Percentiles rank a stretch among this genome's conserved stretches.
Evolutionary conservation across 2,797 vertebrate genomes (phyloP).

Genomic region (Melopsittacus undulatus): DNA sequence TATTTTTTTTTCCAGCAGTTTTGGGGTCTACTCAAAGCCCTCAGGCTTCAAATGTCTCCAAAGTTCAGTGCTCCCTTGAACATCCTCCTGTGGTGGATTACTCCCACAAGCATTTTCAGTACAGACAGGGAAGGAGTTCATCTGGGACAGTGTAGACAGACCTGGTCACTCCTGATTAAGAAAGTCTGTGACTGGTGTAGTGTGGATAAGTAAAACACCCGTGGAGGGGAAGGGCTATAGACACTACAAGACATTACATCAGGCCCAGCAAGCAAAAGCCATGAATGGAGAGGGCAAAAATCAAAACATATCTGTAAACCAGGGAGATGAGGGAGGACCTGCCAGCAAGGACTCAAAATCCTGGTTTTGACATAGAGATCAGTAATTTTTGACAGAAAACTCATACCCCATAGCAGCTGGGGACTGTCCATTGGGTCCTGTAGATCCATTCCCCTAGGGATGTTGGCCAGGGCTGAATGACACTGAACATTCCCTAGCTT

Average conservation of each 20-base stretch:
- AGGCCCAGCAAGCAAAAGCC: neutral
- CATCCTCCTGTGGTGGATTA: neutral
- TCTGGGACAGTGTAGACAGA: neutral
- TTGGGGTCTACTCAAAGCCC: neutral
- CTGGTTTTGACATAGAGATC: accelerated
- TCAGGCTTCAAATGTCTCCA: neutral
- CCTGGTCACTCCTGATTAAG: neutral
- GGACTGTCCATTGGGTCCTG: neutral
- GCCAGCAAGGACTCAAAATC: neutral
- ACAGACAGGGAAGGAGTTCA: neutral
- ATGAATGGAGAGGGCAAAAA: neutral
- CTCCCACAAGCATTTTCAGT: neutral
- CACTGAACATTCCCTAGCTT: accelerated
- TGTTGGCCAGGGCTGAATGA: accelerated
- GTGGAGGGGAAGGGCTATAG: neutral
- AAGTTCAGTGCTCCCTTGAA: neutral
- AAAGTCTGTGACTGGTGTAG: neutral
- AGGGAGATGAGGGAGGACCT: neutral
- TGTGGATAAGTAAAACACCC: neutral
- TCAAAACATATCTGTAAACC: neutral
- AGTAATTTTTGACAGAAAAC: neutral
- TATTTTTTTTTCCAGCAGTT: neutral
- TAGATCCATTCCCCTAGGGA: neutral
- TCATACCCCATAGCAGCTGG: neutral
- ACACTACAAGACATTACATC: neutral